Percentiles rank a stretch among this genome's conserved stretches.
These are phyloP conservation scores for Apamea anceps DNA, from an alignment of 2,888 invertebrate genomes.

Conservation along the genomic window DNA sequence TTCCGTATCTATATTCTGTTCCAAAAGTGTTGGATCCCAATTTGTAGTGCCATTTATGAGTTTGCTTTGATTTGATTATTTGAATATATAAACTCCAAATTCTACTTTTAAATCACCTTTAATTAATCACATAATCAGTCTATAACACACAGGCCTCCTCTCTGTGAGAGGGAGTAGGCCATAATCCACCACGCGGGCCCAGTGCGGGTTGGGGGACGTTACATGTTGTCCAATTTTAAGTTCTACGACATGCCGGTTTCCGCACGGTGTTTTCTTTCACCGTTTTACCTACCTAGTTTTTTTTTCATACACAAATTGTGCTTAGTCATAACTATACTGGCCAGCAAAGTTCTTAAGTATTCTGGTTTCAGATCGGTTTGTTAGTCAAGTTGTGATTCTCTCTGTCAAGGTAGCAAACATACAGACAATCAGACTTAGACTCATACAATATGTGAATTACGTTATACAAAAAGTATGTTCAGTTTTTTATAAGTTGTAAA, in stretches of 20 bases:
- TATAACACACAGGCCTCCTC: too few relatives aligned
- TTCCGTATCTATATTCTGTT: background rate
- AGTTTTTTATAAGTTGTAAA: background rate
- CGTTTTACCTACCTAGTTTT: background rate
- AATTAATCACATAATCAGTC: background rate
- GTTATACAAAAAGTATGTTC: background rate
- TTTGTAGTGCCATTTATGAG: background rate
- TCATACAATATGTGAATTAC: background rate
- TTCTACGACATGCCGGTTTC: too few relatives aligned
- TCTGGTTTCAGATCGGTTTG: background rate
- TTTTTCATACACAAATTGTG: background rate
- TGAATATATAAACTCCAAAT: background rate
- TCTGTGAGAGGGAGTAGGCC: too few relatives aligned
- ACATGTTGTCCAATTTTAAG: too few relatives aligned
- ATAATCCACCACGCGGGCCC: too few relatives aligned
- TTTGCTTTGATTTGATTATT: too few relatives aligned
- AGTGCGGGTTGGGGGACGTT: too few relatives aligned
- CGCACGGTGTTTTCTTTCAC: too few relatives aligned
- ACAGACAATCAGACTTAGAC: background rate
- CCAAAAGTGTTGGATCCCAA: background rate
- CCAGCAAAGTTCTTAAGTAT: background rate
- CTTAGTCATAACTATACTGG: background rate
- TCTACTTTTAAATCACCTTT: background rate
- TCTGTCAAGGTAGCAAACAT: background rate
- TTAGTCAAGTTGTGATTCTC: background rate